Conservation (phyloP, 2,113 vertebrate species). For the Otolemur garnettii region DNA sequence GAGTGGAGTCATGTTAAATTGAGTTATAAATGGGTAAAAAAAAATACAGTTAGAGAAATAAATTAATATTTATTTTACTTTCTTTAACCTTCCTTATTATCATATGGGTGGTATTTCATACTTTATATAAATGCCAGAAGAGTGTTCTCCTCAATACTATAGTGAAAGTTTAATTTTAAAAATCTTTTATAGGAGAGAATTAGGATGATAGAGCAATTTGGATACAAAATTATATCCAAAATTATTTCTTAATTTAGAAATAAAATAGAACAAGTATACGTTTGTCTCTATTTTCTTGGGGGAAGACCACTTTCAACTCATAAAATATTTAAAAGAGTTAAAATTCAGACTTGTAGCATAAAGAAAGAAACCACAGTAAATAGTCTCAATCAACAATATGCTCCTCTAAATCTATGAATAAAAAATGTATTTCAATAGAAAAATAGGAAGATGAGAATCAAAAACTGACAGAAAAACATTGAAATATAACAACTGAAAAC, state of each 20-base stretch:
- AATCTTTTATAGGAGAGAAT: not conserved
- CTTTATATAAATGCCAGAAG: not conserved
- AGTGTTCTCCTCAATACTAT: not conserved
- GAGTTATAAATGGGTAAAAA: not conserved
- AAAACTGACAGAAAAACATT: not conserved
- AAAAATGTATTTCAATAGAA: not conserved
- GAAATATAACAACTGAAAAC: not conserved
- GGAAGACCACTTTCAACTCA: not conserved
- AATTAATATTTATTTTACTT: not conserved
- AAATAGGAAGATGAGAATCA: not conserved
- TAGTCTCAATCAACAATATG: not conserved
- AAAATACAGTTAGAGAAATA: not conserved
- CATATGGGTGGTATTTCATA: not conserved
- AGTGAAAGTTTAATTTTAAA: not conserved
- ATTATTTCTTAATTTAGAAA: not conserved
- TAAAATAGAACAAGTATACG: not conserved
- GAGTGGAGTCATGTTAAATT: not conserved
- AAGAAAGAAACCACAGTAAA: not conserved
- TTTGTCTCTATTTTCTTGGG: not conserved
- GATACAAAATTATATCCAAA: not conserved
- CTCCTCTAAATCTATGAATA: not conserved
- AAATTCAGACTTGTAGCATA: not conserved
- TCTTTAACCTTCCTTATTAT: not conserved
- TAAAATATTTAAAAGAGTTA: not conserved
- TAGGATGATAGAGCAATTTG: not conserved